A percentile compares a stretch with the other conserved stretches of the same genome.
Conservation (phyloP, 1,140 invertebrate species). For the Lysiphlebus fabarum region DNA sequence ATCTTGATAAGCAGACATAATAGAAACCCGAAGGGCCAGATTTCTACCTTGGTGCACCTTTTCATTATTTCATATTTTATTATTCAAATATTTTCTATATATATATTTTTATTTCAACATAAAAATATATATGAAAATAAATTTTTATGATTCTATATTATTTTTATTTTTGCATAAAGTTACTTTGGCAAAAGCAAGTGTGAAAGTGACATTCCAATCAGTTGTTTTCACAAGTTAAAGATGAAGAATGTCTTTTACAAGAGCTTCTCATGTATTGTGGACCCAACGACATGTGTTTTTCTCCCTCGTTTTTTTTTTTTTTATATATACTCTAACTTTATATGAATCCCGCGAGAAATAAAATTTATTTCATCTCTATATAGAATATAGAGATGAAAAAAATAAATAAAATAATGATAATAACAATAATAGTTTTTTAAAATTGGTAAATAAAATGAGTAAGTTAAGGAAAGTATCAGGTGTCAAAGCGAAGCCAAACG, state of each 20-base stretch:
- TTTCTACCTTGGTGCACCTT: conserved; percentile 22
- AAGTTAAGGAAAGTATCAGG: conserved; percentile 16
- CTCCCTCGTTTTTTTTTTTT: not conserved
- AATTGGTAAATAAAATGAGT: conserved; percentile 10
- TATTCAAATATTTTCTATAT: conserved; percentile 1
- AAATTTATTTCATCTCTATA: not conserved
- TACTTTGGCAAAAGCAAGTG: no score
- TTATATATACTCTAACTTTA: not conserved
- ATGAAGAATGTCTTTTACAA: conserved; percentile 17
- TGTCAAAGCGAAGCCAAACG: conserved; percentile 15
- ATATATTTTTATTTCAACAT: not conserved
- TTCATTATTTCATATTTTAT: conserved; percentile 3
- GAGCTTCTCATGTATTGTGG: conserved; percentile 8
- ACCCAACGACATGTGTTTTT: not conserved
- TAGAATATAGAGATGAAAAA: not conserved
- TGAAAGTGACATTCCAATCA: conserved; percentile 3
- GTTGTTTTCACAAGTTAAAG: conserved; percentile 9
- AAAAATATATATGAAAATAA: no score
- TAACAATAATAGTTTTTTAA: not conserved
- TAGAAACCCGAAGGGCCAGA: conserved; percentile 9
- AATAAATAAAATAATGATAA: conserved; percentile 15
- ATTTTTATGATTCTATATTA: no score
- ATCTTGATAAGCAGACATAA: conserved; percentile 22
- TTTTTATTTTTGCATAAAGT: no score
- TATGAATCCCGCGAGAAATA: not conserved